These are phyloP conservation scores for Eulemur coronatus DNA, from an alignment of 2,797 vertebrate species.

Conservation along the genomic window DNA sequence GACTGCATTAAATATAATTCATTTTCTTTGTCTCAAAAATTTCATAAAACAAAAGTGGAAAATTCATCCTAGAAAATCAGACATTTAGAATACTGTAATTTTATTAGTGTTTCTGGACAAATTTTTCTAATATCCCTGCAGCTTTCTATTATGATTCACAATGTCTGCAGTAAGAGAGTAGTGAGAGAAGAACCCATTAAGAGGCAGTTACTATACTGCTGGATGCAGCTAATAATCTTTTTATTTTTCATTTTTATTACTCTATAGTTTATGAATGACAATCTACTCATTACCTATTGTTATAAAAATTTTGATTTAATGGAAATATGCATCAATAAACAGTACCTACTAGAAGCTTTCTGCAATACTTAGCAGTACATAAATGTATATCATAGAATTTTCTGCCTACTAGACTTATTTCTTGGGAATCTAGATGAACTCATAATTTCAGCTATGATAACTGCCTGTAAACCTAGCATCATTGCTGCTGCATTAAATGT, in stretches of 20 bases:
- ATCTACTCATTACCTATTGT: slow-evolving; percentile 69
- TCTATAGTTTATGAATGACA: slow-evolving; percentile 76
- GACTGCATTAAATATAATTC: background rate
- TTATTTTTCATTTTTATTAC: slow-evolving; percentile 79
- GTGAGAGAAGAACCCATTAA: slow-evolving; percentile 66
- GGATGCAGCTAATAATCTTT: slow-evolving; percentile 69
- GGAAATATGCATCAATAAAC: slow-evolving; percentile 73
- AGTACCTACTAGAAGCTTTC: slow-evolving; percentile 56
- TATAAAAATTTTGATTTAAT: slow-evolving; percentile 79
- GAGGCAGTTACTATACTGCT: slow-evolving; percentile 61
- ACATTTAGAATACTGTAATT: slow-evolving; percentile 31
- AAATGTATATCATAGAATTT: slow-evolving; percentile 47
- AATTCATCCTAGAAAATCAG: slow-evolving; percentile 44
- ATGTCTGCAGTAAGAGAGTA: slow-evolving; percentile 64
- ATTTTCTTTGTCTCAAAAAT: background rate
- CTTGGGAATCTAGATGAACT: slow-evolving; percentile 43
- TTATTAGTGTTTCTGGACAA: slow-evolving; percentile 63
- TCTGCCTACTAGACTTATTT: slow-evolving; percentile 43
- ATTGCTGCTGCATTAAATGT: slow-evolving; percentile 66
- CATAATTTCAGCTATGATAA: slow-evolving; percentile 73
- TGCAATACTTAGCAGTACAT: slow-evolving; percentile 46
- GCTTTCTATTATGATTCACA: slow-evolving; percentile 53
- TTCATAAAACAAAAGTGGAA: slow-evolving; percentile 38
- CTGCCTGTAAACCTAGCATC: slow-evolving; percentile 60
- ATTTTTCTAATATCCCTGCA: slow-evolving; percentile 62